Conservation (phyloP, 2,888 invertebrate genomes). For the Clistopyga incitator region DNA sequence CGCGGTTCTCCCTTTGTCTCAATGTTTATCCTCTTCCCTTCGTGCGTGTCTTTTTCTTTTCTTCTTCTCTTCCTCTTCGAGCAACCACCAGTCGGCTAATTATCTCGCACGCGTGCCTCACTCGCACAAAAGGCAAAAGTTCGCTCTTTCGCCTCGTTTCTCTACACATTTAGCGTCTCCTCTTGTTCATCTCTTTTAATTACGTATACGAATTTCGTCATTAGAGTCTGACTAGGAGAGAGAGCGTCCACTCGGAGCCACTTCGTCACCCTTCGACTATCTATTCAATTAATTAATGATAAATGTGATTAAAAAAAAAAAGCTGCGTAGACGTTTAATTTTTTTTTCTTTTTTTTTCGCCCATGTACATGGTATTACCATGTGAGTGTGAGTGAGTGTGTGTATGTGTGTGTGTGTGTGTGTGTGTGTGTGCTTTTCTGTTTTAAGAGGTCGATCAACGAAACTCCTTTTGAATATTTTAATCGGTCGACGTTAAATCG, state of each 20-base stretch:
- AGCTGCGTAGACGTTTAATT: constrained; percentile 43
- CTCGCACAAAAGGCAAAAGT: constrained; percentile 24
- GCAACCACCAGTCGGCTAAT: constrained; percentile 27
- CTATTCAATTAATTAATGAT: constrained; percentile 47
- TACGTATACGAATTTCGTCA: constrained; percentile 64
- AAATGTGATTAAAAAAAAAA: constrained; percentile 42
- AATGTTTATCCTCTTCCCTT: constrained; percentile 40
- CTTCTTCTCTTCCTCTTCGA: constrained; percentile 1
- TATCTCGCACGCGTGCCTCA: constrained; percentile 16
- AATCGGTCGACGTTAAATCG: constrained; percentile 36
- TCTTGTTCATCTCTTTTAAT: constrained; percentile 48
- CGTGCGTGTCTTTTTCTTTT: constrained; percentile 41
- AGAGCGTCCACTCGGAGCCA: constrained; percentile 42
- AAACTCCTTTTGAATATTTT: constrained; percentile 38
- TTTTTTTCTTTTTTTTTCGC: constrained; percentile 31
- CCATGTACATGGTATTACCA: constrained; percentile 7
- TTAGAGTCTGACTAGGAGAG: constrained; percentile 65
- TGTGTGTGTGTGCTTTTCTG: constrained; percentile 23
- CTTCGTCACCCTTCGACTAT: constrained; percentile 53
- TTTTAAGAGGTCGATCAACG: constrained; percentile 51
- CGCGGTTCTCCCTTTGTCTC: constrained; percentile 48
- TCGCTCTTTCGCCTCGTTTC: constrained; percentile 31
- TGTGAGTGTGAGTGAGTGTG: constrained; percentile 33
- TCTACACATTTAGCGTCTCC: constrained; percentile 17
- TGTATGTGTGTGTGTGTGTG: constrained; percentile 37